Conservation (phyloP, 2,888 invertebrate genomes). For the Drosophila meridionalis region DNA sequence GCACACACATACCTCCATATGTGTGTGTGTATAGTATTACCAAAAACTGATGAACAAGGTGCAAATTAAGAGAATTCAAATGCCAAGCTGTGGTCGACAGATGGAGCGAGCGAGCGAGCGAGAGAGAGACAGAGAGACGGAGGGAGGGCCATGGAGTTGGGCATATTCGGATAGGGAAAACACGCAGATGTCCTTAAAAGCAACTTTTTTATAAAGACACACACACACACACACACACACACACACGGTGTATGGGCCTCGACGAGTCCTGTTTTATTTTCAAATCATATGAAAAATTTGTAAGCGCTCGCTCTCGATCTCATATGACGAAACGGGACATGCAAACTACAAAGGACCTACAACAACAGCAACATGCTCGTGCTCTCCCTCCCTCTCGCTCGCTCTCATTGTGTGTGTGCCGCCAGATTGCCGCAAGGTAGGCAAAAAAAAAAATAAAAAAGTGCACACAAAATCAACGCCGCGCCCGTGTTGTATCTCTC, state of each 20-base stretch:
- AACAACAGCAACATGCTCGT: conserved; percentile 39
- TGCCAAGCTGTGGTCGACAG: conserved; percentile 57
- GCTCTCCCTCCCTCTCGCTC: conserved; percentile 27
- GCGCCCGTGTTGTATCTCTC: conserved; percentile 49
- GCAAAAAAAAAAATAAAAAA: conserved; percentile 71
- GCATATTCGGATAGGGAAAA: conserved; percentile 63
- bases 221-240: conserved; percentile 34
- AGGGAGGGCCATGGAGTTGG: conserved; percentile 41
- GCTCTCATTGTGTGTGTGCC: conserved; percentile 55
- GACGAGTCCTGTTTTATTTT: conserved; percentile 62
- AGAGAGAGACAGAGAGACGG: conserved; percentile 11
- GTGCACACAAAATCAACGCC: conserved; percentile 73
- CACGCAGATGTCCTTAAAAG: conserved; percentile 83
- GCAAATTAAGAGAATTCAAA: conserved; percentile 79
- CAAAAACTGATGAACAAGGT: conserved; percentile 70
- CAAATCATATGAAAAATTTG: conserved; percentile 81
- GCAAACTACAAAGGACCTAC: conserved; percentile 76
- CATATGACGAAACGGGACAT: conserved; percentile 81
- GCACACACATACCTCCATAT: conserved; percentile 1
- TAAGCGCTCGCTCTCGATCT: conserved; percentile 76
- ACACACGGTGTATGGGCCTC: conserved; percentile 25
- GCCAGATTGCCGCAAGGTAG: conserved; percentile 77
- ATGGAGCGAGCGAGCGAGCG: conserved; percentile 2
- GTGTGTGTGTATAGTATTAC: conserved; percentile 61
- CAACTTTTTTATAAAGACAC: conserved; percentile 52